Conservation (phyloP, 2,113 vertebrate genomes). For the Meleagris gallopavo region DNA sequence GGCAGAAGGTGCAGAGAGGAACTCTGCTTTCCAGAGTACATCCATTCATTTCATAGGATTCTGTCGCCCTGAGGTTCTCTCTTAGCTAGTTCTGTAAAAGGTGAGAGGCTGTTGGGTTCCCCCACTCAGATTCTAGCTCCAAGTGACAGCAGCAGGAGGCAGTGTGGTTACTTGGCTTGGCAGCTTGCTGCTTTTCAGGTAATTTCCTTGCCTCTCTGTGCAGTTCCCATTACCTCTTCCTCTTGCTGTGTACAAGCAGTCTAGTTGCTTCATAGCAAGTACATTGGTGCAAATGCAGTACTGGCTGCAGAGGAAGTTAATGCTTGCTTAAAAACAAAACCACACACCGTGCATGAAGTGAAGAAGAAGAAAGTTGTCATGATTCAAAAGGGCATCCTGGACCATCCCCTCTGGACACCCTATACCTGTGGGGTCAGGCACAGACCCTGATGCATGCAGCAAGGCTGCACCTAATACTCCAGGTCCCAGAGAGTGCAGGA, state of each 20-base stretch:
- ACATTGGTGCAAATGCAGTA: not conserved
- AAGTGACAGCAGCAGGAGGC: not conserved
- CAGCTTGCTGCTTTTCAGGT: not conserved
- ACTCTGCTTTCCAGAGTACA: not conserved
- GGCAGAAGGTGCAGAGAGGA: not conserved
- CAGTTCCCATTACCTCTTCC: not conserved
- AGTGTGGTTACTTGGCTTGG: not conserved
- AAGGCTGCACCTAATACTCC: rapidly evolving
- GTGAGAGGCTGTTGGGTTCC: not conserved
- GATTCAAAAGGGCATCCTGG: not conserved
- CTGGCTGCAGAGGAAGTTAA: not conserved
- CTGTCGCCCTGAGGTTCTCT: not conserved
- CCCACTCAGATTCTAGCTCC: not conserved
- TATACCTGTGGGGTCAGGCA: not conserved
- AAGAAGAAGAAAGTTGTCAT: not conserved
- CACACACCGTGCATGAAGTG: not conserved
- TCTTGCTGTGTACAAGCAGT: not conserved
- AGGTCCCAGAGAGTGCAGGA: rapidly evolving
- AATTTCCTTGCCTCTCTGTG: not conserved
- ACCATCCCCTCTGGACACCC: not conserved
- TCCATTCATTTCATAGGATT: rapidly evolving
- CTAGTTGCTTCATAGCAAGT: not conserved
- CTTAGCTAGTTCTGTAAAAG: not conserved
- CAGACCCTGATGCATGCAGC: not conserved
- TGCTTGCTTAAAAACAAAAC: not conserved